Base-by-base conservation (phyloP, 2,888 invertebrate species). In the Thyatira batis region DNA sequence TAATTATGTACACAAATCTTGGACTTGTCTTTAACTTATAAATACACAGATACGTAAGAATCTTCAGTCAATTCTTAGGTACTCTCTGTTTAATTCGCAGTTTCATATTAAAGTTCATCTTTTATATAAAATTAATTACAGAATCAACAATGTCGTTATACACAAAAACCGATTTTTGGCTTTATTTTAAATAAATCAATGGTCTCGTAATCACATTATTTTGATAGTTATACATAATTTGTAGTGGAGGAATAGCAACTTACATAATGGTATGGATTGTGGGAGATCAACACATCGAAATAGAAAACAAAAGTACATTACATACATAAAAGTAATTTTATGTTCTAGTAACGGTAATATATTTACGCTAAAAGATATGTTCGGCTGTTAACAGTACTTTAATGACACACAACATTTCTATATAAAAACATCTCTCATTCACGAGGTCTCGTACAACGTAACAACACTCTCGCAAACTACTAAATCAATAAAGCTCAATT, bases 171-270 rank as follows among this genome's bases (percentile, higher is more conserved):
- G 78, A n/a, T 73, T 80, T 78, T 87, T 87, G 84, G 86, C 82
- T 84, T 80, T 73, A 72, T 65, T 65, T 61, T 71, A 75, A 71
- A 74, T 80, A 84, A 78, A 84, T 90, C 90, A 89, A 91, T 91
- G 90, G 90, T 90, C 79, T 87, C 82, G 76, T 82, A 79, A 90
- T 90, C 90, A 91, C 89, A 89, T 84, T 80, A 71, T 66, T 65
- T 74, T 72, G 56, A 57, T 58, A 58, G 57, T 61, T 73, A 76
- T 69, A 63, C 70, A 67, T 65, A 62, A 67, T 67, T 66, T 65
- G 64, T 67, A 67, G 71, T 68, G 68, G 65, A 70, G 70, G 59
- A 56, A 65, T 55, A 63, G 61, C 53, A 55, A 64, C 57, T 60
- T 61, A 49, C 58, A 58, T 57, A 50, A 52, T 49, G 33, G 33